Conservation (phyloP, 2,888 invertebrate genomes). For the Ariolimax columbianus region DNA sequence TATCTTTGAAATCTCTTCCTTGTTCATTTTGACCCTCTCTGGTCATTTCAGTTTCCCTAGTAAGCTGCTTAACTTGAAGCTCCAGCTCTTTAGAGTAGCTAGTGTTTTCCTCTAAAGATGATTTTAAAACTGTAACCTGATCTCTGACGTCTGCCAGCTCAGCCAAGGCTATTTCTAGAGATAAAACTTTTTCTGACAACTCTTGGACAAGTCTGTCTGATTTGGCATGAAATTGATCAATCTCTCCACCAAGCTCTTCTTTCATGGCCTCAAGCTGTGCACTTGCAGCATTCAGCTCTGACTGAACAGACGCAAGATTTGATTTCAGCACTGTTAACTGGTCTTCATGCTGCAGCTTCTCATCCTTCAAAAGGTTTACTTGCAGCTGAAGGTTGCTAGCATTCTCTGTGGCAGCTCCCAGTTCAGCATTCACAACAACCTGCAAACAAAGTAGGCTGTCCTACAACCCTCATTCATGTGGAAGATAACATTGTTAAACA, state of each 20-base stretch:
- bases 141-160: conserved; percentile 25
- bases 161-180: conserved; percentile 42
- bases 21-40: conserved; percentile 62
- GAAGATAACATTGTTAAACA: background rate
- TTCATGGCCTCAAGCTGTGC: conserved; percentile 41
- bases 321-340: conserved; percentile 14
- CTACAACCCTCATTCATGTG: conserved; percentile 33
- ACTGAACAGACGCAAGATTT: conserved; percentile 29
- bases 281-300: conserved; percentile 35
- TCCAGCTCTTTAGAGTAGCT: conserved; percentile 47
- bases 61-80: conserved; percentile 62
- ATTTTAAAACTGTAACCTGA: conserved; percentile 32
- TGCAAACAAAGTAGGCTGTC: conserved; percentile 46
- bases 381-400: conserved; percentile 25
- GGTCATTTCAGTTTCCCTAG: conserved; percentile 82
- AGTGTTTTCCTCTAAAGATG: conserved; percentile 36
- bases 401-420: conserved; percentile 18
- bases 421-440: conserved; percentile 33
- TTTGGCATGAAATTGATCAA: conserved; percentile 51
- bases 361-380: background rate
- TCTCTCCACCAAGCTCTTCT: conserved; percentile 48
- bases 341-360: conserved; percentile 20
- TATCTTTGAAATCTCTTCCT: conserved; percentile 79
- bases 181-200: conserved; percentile 59
- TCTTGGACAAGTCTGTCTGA: conserved; percentile 76